These are phyloP conservation scores for Gila orcuttii DNA, from an alignment of 2,113 vertebrate genomes.

Conservation along the genomic window DNA sequence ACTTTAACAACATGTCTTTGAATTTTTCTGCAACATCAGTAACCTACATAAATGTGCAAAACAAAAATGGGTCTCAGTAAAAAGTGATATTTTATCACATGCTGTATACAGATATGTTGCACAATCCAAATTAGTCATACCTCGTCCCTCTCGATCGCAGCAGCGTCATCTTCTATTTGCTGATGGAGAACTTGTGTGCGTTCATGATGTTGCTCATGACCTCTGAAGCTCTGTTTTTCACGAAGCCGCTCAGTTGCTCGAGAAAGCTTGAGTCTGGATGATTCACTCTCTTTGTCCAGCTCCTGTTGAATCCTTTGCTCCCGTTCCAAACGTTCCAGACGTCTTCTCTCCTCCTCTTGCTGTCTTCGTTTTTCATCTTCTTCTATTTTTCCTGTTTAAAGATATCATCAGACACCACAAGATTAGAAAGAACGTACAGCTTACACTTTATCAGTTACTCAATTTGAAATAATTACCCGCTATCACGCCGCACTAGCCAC, in stretches of 20 bases:
- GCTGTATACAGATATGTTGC: neutral
- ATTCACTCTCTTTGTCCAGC: constrained; percentile 19
- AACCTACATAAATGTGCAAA: constrained; percentile 15
- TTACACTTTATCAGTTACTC: too few relatives aligned
- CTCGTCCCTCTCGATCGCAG: neutral
- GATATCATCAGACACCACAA: neutral
- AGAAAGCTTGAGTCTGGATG: constrained; percentile 26
- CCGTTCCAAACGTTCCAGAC: too few relatives aligned
- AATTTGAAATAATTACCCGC: too few relatives aligned
- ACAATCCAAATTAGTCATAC: neutral
- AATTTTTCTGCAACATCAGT: constrained; percentile 43
- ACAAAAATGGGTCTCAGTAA: neutral
- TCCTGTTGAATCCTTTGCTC: too few relatives aligned
- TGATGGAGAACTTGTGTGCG: constrained; percentile 2
- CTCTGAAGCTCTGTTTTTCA: constrained; percentile 14
- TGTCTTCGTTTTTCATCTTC: neutral
- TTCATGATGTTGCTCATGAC: constrained; percentile 26
- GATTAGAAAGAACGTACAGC: neutral
- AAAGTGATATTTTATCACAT: neutral
- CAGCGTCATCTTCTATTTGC: constrained; percentile 7
- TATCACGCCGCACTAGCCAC: too few relatives aligned
- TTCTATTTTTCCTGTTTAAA: neutral
- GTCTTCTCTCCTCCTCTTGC: neutral
- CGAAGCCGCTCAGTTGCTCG: constrained; percentile 23
- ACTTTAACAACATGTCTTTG: constrained; percentile 31